Evolutionary conservation across 2,113 vertebrate species (phyloP).

Genomic region (Oxygymnocypris stewartii): DNA sequence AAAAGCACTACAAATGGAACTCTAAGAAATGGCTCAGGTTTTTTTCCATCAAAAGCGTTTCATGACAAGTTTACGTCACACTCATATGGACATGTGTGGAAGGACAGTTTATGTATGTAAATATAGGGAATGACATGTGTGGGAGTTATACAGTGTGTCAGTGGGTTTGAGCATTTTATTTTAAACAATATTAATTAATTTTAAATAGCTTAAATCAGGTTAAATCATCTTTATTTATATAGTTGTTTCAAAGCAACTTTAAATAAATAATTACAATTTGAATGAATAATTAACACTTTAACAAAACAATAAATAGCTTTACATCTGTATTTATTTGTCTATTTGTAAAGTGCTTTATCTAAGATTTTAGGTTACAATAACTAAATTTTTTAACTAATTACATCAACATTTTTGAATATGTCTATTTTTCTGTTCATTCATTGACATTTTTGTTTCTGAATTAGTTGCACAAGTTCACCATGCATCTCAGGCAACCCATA

Average conservation of each 20-base stretch:
- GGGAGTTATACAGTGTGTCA: neutral
- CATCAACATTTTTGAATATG: neutral
- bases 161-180: neutral
- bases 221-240: neutral
- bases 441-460: neutral
- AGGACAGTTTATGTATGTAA: too few relatives aligned
- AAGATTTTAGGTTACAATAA: too few relatives aligned
- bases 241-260: neutral
- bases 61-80: neutral
- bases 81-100: neutral
- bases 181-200: neutral
- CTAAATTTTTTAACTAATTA: too few relatives aligned
- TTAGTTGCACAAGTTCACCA: neutral
- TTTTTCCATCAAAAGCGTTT: neutral
- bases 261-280: neutral
- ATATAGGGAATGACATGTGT: too few relatives aligned
- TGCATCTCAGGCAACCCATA: neutral
- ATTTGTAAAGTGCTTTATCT: too few relatives aligned
- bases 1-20: conserved; percentile 2
- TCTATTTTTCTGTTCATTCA: neutral
- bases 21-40: neutral
- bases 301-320: neutral
- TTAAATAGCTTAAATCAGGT: neutral
- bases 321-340: neutral
- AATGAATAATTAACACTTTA: neutral